phyloP scores from a whole-genome alignment of 1,140 invertebrate genomes.

The Heliothis subflexa region DNA sequence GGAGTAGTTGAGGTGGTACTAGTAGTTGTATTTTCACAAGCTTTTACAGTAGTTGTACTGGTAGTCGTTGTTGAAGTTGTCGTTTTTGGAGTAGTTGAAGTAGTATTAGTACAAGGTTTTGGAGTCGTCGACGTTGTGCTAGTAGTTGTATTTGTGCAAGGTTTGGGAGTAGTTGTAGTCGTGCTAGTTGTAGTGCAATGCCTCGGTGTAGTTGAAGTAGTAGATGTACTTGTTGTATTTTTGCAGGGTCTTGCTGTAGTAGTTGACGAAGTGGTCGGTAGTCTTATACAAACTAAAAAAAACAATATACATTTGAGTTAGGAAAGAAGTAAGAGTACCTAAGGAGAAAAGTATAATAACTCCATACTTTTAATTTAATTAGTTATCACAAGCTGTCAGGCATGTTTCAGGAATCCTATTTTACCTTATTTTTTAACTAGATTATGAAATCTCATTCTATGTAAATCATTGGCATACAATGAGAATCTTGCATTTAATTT shows the following conservation, averaged over 20 bases:
- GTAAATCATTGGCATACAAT: too few relatives aligned
- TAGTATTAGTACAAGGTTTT: not conserved
- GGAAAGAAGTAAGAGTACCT: too few relatives aligned
- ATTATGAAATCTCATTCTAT: too few relatives aligned
- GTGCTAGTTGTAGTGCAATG: not conserved
- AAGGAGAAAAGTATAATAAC: too few relatives aligned
- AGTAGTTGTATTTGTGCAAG: not conserved
- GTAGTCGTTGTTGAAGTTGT: conserved; percentile 10
- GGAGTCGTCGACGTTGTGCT: not conserved
- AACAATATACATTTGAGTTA: too few relatives aligned
- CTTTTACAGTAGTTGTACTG: too few relatives aligned
- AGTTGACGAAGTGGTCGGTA: not conserved
- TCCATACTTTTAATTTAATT: too few relatives aligned
- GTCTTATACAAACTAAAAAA: not conserved
- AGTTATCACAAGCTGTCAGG: too few relatives aligned
- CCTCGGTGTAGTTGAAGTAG: too few relatives aligned
- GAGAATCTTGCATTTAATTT: too few relatives aligned
- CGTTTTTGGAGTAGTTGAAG: conserved; percentile 28
- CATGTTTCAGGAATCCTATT: too few relatives aligned
- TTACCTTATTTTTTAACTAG: too few relatives aligned
- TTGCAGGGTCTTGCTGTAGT: not conserved
- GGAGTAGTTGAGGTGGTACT: not conserved
- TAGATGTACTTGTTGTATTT: not conserved
- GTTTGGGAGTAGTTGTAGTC: not conserved
- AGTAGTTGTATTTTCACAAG: not conserved